A percentile compares a stretch with the other conserved stretches of the same genome.
Evolutionary conservation across 2,113 vertebrate genomes (phyloP).

Genomic region (Notechis scutatus): DNA sequence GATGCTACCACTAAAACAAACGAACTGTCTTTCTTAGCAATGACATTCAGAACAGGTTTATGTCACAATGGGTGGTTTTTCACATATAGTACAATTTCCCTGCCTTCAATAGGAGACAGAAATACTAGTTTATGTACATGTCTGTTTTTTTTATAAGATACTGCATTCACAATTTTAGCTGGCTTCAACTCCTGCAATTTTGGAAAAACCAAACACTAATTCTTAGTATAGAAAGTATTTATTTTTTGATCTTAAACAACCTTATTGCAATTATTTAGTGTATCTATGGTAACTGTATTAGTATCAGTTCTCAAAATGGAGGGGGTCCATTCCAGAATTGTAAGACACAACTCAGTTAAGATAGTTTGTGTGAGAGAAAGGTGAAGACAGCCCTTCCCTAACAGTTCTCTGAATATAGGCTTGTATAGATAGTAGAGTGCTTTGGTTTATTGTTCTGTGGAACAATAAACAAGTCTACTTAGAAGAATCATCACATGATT

Average conservation of each 20-base stretch:
- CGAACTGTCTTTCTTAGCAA: not conserved
- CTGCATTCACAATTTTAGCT: not conserved
- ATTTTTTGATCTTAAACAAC: not conserved
- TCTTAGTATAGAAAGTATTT: not conserved
- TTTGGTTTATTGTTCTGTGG: not conserved
- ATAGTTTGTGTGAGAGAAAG: not conserved
- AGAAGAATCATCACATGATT: not conserved
- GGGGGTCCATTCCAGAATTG: not conserved
- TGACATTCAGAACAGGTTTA: not conserved
- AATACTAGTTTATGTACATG: not conserved
- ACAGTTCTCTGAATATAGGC: not conserved
- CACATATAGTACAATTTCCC: not conserved
- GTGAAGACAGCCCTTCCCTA: not conserved
- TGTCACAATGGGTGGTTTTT: not conserved
- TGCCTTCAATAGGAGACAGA: not conserved
- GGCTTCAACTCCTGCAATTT: not conserved
- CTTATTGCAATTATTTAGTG: not conserved
- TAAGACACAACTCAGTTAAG: not conserved
- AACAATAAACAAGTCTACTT: not conserved
- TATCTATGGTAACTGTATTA: not conserved
- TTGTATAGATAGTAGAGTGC: not conserved
- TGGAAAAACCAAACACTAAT: not conserved
- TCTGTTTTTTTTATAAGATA: not conserved
- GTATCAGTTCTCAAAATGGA: not conserved
- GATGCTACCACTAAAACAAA: not conserved